Conservation (phyloP, 2,797 vertebrate genomes). For the Sebastes minor region DNA sequence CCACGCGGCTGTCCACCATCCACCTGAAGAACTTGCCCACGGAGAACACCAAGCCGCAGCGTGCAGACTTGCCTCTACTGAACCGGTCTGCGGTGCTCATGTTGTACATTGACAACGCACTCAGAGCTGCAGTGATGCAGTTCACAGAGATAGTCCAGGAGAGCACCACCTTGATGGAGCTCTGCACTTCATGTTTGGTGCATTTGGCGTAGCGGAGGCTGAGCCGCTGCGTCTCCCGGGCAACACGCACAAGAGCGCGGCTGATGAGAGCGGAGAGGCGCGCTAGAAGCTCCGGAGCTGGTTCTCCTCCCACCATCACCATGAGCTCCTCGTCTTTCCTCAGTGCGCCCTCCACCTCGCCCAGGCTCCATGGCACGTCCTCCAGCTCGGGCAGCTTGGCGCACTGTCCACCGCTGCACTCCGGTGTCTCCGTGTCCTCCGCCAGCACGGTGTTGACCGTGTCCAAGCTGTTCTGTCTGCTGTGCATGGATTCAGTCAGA, state of each 20-base stretch:
- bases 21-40: conserved; percentile 88
- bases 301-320: conserved; percentile 42
- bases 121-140: conserved; percentile 84
- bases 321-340: conserved; percentile 77
- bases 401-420: conserved; percentile 81
- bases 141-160: conserved; percentile 87
- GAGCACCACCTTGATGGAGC: conserved; percentile 84
- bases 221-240: conserved; percentile 85
- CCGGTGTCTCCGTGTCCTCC: conserved; percentile 83
- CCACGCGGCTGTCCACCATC: conserved; percentile 87
- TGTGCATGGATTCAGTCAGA: conserved; percentile 89
- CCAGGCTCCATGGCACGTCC: conserved; percentile 85
- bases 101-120: conserved; percentile 86
- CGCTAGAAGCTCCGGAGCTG: conserved; percentile 78
- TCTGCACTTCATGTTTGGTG: conserved; percentile 87
- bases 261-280: conserved; percentile 79
- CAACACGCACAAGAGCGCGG: conserved; percentile 82
- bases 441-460: conserved; percentile 88
- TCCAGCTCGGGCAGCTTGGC: conserved; percentile 86
- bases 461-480: conserved; percentile 98
- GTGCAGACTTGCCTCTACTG: conserved; percentile 82
- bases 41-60: conserved; percentile 85
- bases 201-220: conserved; percentile 85
- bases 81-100: conserved; percentile 85
- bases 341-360: conserved; percentile 84